Percentiles rank a stretch among this genome's conserved stretches.
phyloP scores from a whole-genome alignment of 2,113 vertebrate species.

The Crypturellus undulatus region DNA sequence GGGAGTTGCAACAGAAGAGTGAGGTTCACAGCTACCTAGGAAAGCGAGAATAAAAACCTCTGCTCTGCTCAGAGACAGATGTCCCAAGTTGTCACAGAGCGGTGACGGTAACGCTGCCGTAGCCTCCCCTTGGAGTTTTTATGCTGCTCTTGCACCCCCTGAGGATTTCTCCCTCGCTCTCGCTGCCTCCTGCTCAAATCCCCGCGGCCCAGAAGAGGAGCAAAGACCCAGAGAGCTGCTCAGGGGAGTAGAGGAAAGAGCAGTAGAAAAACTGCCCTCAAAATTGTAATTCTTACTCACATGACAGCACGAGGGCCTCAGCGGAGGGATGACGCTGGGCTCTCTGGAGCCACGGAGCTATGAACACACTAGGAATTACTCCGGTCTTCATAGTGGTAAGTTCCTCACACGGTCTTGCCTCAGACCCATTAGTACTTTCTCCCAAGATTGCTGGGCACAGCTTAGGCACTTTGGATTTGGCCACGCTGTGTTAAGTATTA shows the following conservation, averaged over 20 bases:
- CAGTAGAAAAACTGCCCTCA: neutral
- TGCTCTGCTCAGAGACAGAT: neutral
- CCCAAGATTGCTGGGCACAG: neutral
- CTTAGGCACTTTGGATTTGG: neutral
- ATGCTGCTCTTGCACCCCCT: conserved; percentile 6
- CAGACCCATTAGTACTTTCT: neutral
- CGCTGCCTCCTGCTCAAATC: neutral
- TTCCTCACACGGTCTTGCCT: neutral
- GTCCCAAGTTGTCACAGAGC: neutral
- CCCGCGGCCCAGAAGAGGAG: neutral
- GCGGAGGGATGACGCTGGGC: neutral
- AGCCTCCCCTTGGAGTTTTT: neutral
- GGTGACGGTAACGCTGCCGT: neutral
- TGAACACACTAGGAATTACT: neutral
- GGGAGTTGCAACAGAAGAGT: neutral
- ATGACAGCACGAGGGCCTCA: rapidly evolving
- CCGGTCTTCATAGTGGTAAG: neutral
- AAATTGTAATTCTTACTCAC: neutral
- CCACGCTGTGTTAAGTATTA: neutral
- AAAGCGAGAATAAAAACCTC: neutral
- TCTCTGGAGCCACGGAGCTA: neutral
- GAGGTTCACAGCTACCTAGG: neutral
- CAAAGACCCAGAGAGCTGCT: neutral
- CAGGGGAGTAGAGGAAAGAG: neutral
- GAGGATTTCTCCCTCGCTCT: neutral